Conservation (phyloP, 2,113 vertebrate genomes). For the Thermophis baileyi region DNA sequence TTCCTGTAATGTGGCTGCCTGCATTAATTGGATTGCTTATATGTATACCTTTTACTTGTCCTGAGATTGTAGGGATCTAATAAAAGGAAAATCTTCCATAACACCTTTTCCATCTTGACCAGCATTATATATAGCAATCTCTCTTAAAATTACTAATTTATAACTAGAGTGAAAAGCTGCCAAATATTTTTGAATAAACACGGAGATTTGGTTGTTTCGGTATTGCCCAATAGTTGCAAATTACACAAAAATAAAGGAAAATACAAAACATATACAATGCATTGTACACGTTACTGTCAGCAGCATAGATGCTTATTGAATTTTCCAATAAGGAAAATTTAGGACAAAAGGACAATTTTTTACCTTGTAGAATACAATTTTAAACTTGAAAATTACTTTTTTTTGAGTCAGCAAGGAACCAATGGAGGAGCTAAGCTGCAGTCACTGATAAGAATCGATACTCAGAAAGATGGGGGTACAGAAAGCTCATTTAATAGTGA, state of each 20-base stretch:
- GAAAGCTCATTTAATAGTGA: conserved; percentile 3
- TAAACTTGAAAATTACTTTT: conserved; percentile 16
- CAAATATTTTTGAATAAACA: neutral
- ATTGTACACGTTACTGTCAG: neutral
- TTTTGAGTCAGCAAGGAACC: conserved; percentile 10
- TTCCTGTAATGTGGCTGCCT: neutral
- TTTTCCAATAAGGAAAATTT: neutral
- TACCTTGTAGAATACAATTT: conserved; percentile 19
- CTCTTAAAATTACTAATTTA: neutral
- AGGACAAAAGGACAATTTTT: conserved; percentile 20
- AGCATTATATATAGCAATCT: neutral
- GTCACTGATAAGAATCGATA: neutral
- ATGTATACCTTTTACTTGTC: neutral
- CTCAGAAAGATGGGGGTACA: neutral
- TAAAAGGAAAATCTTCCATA: neutral
- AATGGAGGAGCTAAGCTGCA: conserved; percentile 17
- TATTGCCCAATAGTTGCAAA: neutral
- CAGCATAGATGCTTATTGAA: neutral
- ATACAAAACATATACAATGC: neutral
- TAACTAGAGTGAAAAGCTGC: neutral
- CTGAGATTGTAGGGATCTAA: neutral
- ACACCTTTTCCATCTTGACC: neutral
- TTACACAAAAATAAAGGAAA: neutral
- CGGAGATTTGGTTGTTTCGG: neutral
- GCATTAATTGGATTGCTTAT: neutral